A percentile compares a stretch with the other conserved stretches of the same genome.
These are phyloP conservation scores for Cryptomyrus ogoouensis DNA, from an alignment of 2,113 vertebrate species.

Conservation along the genomic window DNA sequence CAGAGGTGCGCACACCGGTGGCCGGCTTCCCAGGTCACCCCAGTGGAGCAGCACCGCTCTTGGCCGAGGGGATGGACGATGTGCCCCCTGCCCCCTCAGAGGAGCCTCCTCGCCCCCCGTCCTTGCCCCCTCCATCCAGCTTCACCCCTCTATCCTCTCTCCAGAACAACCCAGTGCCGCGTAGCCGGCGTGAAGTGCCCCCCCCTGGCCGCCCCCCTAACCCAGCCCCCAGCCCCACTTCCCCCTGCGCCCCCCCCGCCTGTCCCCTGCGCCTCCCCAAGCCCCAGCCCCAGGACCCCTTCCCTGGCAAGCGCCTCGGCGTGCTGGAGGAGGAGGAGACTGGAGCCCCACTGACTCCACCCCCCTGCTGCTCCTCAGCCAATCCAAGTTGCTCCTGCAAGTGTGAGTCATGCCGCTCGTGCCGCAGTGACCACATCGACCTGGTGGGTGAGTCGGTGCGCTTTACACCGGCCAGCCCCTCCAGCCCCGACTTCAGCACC, in stretches of 20 bases:
- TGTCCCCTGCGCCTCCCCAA: slow-evolving; percentile 53
- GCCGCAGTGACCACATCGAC: slow-evolving; percentile 74
- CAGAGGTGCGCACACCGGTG: slow-evolving; percentile 79
- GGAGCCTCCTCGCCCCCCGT: slow-evolving; percentile 45
- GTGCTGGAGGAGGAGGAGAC: slow-evolving; percentile 77
- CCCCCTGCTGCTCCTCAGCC: slow-evolving; percentile 61
- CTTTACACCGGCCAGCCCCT: slow-evolving; percentile 83
- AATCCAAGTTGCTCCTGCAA: slow-evolving; percentile 43
- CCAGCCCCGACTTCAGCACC: slow-evolving; percentile 89
- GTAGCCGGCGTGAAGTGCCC: slow-evolving; percentile 88
- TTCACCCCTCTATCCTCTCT: slow-evolving; percentile 73
- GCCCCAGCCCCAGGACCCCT: slow-evolving; percentile 50
- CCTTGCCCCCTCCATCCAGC: slow-evolving; percentile 47
- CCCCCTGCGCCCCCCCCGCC: slow-evolving; percentile 53
- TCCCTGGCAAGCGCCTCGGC: slow-evolving; percentile 77
- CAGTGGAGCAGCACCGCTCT: slow-evolving; percentile 41
- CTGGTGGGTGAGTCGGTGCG: slow-evolving; percentile 79
- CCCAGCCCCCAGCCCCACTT: slow-evolving; percentile 58
- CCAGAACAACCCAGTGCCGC: slow-evolving; percentile 92
- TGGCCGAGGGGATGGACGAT: slow-evolving; percentile 69
- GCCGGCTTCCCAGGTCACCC: slow-evolving; percentile 66
- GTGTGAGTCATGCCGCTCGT: slow-evolving; percentile 67
- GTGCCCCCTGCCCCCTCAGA: slow-evolving; percentile 51
- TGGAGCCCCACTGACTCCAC: slow-evolving; percentile 33
- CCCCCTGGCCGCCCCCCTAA: slow-evolving; percentile 60